phyloP scores from a whole-genome alignment of 2,888 invertebrate species.

The Aphidoletes aphidimyza region DNA sequence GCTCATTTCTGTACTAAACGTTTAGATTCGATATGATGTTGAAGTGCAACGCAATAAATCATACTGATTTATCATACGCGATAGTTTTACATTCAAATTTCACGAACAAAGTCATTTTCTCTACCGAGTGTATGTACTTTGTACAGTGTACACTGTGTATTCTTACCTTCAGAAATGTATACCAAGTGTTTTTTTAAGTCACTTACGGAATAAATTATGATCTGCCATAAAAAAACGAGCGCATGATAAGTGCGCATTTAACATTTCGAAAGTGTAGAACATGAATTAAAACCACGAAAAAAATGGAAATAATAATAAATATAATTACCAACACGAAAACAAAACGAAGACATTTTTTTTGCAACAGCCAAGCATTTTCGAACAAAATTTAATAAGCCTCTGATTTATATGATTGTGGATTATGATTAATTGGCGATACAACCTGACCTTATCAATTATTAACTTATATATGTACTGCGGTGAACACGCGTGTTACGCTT shows the following conservation, averaged over 20 bases:
- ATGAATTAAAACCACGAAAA: neutral
- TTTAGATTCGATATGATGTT: no score
- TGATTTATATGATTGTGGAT: constrained; percentile 31
- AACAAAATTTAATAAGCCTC: neutral
- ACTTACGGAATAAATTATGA: neutral
- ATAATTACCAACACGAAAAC: neutral
- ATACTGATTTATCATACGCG: neutral
- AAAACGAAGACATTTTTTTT: neutral
- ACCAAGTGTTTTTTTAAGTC: neutral
- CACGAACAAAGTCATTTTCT: neutral
- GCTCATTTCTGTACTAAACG: no score
- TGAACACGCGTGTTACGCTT: neutral
- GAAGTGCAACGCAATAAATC: neutral
- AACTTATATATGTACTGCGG: neutral
- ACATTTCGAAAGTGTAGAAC: constrained; percentile 7
- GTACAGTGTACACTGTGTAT: no score
- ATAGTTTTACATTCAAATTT: neutral
- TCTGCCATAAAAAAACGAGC: neutral
- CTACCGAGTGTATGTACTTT: neutral
- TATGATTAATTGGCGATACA: constrained; percentile 4
- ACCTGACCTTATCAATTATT: constrained; percentile 6
- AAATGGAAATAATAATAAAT: neutral
- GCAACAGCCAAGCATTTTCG: neutral
- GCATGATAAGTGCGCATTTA: neutral
- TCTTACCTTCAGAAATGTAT: neutral